Percentiles rank a stretch among this genome's conserved stretches.
Evolutionary conservation across 2,113 vertebrate genomes (phyloP).

Genomic region (Pholis gunnellus): DNA sequence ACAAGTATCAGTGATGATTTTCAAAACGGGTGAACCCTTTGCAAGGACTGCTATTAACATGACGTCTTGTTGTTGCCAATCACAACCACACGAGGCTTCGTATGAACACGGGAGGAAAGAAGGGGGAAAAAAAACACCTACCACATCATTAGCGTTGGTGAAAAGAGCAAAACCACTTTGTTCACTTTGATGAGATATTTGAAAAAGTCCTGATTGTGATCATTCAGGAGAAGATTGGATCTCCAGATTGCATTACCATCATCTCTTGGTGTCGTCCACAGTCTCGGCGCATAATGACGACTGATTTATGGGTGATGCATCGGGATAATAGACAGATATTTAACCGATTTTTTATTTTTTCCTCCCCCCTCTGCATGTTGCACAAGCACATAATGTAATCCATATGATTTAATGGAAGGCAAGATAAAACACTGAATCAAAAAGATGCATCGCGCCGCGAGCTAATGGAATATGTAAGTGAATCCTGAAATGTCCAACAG

Average conservation of each 20-base stretch:
- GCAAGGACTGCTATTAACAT: constrained; percentile 42
- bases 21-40: constrained; percentile 30
- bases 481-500: constrained; percentile 72
- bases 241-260: constrained; percentile 70
- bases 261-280: constrained; percentile 49
- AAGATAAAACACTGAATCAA: constrained; percentile 74
- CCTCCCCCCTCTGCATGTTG: constrained; percentile 25
- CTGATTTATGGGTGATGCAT: constrained; percentile 71
- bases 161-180: constrained; percentile 77
- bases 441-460: constrained; percentile 65
- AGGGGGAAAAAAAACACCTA: constrained; percentile 65
- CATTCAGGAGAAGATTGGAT: constrained; percentile 71
- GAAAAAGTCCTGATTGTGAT: constrained; percentile 76
- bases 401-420: constrained; percentile 69
- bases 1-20: constrained; percentile 23
- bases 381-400: constrained; percentile 68
- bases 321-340: constrained; percentile 61
- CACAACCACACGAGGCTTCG: constrained; percentile 55
- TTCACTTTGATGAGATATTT: constrained; percentile 78
- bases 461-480: constrained; percentile 81
- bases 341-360: constrained; percentile 27
- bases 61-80: constrained; percentile 55
- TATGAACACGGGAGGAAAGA: constrained; percentile 25
- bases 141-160: constrained; percentile 77
- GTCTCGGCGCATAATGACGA: constrained; percentile 63